phyloP scores from a whole-genome alignment of 2,888 invertebrate species.

The Steinernema carpocapsae region DNA sequence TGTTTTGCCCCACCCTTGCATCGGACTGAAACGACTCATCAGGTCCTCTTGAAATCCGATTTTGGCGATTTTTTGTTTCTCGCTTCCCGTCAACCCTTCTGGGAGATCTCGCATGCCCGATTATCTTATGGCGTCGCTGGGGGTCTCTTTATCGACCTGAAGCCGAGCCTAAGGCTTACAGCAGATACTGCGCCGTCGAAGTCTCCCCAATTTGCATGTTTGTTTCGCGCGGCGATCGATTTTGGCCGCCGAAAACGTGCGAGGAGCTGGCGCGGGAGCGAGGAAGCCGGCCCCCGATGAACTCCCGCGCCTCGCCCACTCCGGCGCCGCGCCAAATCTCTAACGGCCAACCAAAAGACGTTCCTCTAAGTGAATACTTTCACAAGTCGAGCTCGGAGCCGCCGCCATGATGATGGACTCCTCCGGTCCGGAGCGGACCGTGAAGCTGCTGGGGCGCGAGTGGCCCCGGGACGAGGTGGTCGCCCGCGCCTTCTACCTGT shows the following conservation, averaged over 20 bases:
- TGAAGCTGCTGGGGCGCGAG: slow-evolving; percentile 58
- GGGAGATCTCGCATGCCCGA: neutral
- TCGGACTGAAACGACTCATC: no score
- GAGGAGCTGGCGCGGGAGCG: neutral
- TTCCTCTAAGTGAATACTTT: slow-evolving; percentile 29
- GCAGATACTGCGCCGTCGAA: neutral
- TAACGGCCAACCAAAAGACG: slow-evolving; percentile 14
- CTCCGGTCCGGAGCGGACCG: slow-evolving; percentile 56
- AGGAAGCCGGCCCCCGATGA: neutral
- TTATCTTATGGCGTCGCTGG: neutral
- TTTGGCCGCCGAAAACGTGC: slow-evolving; percentile 26
- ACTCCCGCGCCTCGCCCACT: slow-evolving; percentile 27
- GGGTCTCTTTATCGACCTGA: slow-evolving; percentile 25
- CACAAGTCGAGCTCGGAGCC: neutral
- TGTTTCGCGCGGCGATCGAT: slow-evolving; percentile 33
- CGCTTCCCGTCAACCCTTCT: neutral
- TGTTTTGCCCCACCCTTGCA: neutral
- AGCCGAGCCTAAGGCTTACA: slow-evolving; percentile 5
- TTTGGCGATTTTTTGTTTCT: slow-evolving; percentile 2
- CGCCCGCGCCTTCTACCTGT: slow-evolving; percentile 97
- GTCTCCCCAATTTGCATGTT: slow-evolving; percentile 32
- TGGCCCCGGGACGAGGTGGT: slow-evolving; percentile 88
- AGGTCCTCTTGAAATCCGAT: neutral
- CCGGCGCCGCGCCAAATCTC: neutral
- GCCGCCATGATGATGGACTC: slow-evolving; percentile 49